Percentiles rank a stretch among this genome's conserved stretches.
phyloP scores from a whole-genome alignment of 1,140 invertebrate species.

The Lineus longissimus region DNA sequence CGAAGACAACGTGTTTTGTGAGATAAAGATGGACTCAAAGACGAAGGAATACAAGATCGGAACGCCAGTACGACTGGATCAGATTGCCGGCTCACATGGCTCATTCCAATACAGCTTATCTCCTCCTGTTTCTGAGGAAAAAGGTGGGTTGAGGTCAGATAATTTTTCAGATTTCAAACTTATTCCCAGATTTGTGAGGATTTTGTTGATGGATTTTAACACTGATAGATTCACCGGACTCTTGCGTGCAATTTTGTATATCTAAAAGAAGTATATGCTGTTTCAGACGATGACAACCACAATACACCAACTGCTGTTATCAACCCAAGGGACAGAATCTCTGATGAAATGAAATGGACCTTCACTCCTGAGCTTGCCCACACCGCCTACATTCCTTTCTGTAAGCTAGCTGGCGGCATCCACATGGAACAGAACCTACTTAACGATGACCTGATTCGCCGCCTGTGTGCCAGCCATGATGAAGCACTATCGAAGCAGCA shows the following conservation, averaged over 20 bases:
- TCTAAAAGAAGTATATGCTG: too few species aligned
- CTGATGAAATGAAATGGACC: constrained; percentile 74
- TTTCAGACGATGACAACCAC: too few species aligned
- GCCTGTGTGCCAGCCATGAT: constrained; percentile 65
- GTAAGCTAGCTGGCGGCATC: constrained; percentile 67
- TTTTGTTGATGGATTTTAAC: too few species aligned
- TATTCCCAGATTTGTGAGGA: too few species aligned
- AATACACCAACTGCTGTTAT: too few species aligned
- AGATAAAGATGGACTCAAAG: constrained; percentile 42
- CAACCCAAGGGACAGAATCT: constrained; percentile 31
- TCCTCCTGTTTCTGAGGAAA: background rate
- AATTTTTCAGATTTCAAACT: too few species aligned
- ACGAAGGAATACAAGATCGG: constrained; percentile 49
- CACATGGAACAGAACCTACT: constrained; percentile 47
- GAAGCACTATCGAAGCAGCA: constrained; percentile 18
- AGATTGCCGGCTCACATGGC: background rate
- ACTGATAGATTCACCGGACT: too few species aligned
- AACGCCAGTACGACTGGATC: constrained; percentile 35
- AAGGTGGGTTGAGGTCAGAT: background rate
- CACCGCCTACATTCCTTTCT: constrained; percentile 74
- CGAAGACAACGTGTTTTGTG: constrained; percentile 11
- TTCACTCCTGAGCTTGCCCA: constrained; percentile 81
- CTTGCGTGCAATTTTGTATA: too few species aligned
- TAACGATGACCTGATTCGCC: constrained; percentile 67
- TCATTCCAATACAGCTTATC: constrained; percentile 2